Evolutionary conservation across 1,140 invertebrate species (phyloP).

Genomic region (Diuraphis noxia): DNA sequence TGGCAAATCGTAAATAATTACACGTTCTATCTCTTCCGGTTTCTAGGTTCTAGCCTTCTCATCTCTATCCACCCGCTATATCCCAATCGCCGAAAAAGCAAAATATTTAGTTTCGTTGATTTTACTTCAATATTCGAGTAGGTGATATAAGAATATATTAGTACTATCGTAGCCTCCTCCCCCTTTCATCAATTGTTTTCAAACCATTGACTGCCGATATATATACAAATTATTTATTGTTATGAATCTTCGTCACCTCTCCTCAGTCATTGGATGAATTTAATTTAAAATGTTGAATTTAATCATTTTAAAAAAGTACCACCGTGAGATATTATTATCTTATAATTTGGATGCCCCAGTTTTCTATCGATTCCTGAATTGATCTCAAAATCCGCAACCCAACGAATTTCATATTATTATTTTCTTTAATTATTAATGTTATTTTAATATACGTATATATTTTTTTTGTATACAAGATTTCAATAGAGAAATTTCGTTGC

Average conservation of each 20-base stretch:
- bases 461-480: neutral
- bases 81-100: neutral
- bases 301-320: neutral
- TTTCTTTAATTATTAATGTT: neutral
- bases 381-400: neutral
- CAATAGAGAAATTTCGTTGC: neutral
- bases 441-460: neutral
- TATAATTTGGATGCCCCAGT: neutral
- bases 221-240: neutral
- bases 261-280: neutral
- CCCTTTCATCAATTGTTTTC: no score
- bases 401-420: neutral
- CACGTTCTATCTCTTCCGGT: neutral
- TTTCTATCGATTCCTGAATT: neutral
- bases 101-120: neutral
- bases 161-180: neutral
- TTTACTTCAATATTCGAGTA: neutral
- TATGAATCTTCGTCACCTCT: neutral
- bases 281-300: neutral
- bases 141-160: no score
- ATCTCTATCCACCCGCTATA: neutral
- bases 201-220: no score
- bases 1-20: neutral
- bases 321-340: neutral
- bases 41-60: neutral